Evolutionary conservation across 2,888 invertebrate genomes (phyloP), one percentile per base, ranked within the genome.

Genomic region (Hetaerina titia): DNA sequence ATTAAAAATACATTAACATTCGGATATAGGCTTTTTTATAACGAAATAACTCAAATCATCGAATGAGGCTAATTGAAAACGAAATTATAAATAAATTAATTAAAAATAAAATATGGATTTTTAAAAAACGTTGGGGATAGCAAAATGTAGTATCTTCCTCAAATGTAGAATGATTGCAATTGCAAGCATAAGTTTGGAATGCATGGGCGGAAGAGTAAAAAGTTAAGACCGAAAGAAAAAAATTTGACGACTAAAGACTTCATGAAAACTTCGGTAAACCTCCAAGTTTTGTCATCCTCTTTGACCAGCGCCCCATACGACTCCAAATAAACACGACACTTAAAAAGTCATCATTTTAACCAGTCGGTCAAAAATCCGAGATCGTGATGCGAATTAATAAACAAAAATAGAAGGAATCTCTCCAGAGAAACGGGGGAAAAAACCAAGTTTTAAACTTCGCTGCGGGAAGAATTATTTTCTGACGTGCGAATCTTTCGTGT

Each of bases 311-410:
- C 81, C 4, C 25, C 81, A 81, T 15, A 25, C 11, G 13, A 81
- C 22, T 81, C 81, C 45, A 31, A 31, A 25, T 5, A 81, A 31
- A 31, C 31, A 81, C 31, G 31, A 9, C 81, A 31, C 13, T 81
- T 81, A 92, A 90, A 64, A 56, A 25, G 57, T 58, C 45, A 22
- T 74, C 1, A 22, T 69, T 92, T 92, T 69, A 6, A 58, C 17
- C 57, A 8, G 4, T 22, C 69, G 11, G 22, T 25, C n/a, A 11
- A 81, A 81, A 81, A 6, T 56, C 57, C n/a, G n/a, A 69, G 56
- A 57, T 57, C 92, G 92, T 69, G 92, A 45, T 15, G 92, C 92
- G 92, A 92, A 69, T 92, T 57, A 92, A 56, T 81, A 81, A 25
- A 81, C n/a, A n/a, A 31, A 31, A 81, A 25, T 31, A 81, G 13